Conservation (phyloP, 2,797 vertebrate genomes). For the Poecile montanus region DNA sequence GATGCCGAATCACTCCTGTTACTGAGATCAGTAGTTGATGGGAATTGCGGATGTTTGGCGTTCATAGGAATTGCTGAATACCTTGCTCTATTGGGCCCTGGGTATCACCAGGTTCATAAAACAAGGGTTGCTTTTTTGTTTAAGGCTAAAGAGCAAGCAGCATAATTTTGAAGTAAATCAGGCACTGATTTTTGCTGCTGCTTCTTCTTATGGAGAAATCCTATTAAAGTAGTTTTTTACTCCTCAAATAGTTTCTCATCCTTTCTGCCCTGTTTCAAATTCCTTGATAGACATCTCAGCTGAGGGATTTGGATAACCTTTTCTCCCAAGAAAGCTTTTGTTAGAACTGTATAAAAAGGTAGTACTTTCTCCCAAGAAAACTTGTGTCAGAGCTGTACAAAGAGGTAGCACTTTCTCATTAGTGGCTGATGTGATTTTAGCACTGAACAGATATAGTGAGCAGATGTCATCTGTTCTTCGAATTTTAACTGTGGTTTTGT, state of each 20-base stretch:
- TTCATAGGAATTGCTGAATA: background rate
- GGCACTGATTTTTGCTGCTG: background rate
- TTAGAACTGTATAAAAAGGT: background rate
- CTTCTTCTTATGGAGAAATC: background rate
- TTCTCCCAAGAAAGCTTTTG: slow-evolving; percentile 1
- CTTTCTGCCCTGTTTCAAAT: background rate
- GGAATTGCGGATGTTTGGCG: background rate
- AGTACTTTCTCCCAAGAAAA: background rate
- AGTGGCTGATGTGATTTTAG: slow-evolving; percentile 30
- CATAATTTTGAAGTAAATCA: background rate
- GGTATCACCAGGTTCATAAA: background rate
- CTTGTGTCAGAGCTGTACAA: background rate
- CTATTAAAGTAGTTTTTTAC: slow-evolving; percentile 1
- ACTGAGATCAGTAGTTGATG: background rate
- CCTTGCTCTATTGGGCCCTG: background rate
- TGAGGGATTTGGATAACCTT: background rate
- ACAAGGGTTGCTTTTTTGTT: background rate
- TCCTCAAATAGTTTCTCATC: background rate
- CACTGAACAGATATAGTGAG: background rate
- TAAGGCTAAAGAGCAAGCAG: background rate
- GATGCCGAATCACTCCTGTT: background rate
- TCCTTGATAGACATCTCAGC: background rate
- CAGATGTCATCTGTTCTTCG: slow-evolving; percentile 1
- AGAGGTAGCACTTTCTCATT: background rate
- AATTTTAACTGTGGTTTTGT: slow-evolving; percentile 29